phyloP scores from a whole-genome alignment of 1,140 invertebrate species.

The honey bee (Apis mellifera) region Amel_HAv3.1 CM009934.2:10786501-10787000 shows the following conservation, averaged over 20 bases:
- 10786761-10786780: too few relatives aligned
- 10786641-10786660: constrained; percentile 86
- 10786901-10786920: constrained; percentile 88
- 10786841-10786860: constrained; percentile 89
- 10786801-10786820: constrained; percentile 84
- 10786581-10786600: constrained; percentile 89
- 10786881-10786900: constrained; percentile 89
- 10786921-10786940: constrained; percentile 86
- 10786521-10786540: constrained; percentile 73
- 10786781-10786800: constrained; percentile 26
- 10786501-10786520: constrained; percentile 24
- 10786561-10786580: constrained; percentile 91
- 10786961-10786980: background rate
- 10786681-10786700: constrained; percentile 8
- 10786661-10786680: constrained; percentile 81
- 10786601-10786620: constrained; percentile 86
- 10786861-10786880: constrained; percentile 82
- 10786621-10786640: constrained; percentile 88
- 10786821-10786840: constrained; percentile 91
- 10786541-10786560: constrained; percentile 84
- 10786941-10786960: constrained; percentile 69
- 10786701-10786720: background rate
- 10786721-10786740: background rate
- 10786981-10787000: too few relatives aligned
- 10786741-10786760: background rate